Evolutionary conservation across 2,797 vertebrate species (phyloP).

Genomic region (Coreius guichenoti): DNA sequence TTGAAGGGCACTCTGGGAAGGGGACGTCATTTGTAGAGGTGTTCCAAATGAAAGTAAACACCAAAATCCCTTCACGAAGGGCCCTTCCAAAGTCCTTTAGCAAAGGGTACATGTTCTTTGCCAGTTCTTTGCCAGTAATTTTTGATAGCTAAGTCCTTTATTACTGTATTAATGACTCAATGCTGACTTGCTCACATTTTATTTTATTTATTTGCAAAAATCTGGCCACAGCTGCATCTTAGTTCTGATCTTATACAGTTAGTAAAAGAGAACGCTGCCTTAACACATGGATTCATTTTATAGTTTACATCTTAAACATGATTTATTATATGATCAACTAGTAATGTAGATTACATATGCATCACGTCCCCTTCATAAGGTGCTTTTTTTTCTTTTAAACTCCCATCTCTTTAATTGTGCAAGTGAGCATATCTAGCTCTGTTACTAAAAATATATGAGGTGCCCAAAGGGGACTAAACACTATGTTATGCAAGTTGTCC

Average conservation of each 20-base stretch:
- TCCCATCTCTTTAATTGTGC: slow-evolving; percentile 17
- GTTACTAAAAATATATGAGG: slow-evolving; percentile 39
- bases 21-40: not conserved
- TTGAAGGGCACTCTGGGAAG: not conserved
- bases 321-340: not conserved
- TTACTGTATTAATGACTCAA: not conserved
- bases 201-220: slow-evolving; percentile 2
- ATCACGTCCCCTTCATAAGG: not conserved
- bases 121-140: not conserved
- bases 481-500: slow-evolving; percentile 55
- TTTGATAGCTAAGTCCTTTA: not conserved
- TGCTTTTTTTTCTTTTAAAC: not conserved
- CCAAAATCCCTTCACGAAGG: not conserved
- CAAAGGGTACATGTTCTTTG: not conserved
- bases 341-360: not conserved
- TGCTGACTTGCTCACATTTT: not conserved
- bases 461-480: slow-evolving; percentile 33
- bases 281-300: not conserved
- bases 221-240: not conserved
- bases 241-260: not conserved
- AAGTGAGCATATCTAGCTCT: slow-evolving; percentile 10
- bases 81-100: not conserved
- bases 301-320: not conserved
- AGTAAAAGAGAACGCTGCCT: not conserved
- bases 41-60: not conserved